phyloP scores from a whole-genome alignment of 2,113 vertebrate genomes.

The Amia ocellicauda region DNA sequence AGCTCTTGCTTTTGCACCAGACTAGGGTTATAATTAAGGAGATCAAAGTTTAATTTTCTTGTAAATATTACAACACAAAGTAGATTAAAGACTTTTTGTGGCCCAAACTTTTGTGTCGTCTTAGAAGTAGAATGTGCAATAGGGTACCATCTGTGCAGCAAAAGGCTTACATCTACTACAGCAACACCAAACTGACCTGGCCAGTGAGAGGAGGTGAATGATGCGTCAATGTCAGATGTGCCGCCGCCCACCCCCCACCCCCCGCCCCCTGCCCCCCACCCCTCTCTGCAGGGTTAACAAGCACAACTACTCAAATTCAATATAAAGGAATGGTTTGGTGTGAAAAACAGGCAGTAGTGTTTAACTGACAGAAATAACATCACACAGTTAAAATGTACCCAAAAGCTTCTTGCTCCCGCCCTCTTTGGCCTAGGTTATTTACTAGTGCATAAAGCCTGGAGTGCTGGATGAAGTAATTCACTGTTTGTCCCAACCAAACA shows the following conservation, averaged over 20 bases:
- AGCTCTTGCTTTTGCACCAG: neutral
- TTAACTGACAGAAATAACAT: constrained; percentile 14
- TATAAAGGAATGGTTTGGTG: neutral
- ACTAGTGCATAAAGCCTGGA: neutral
- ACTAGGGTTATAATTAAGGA: neutral
- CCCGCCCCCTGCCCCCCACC: no score
- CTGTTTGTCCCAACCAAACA: constrained; percentile 17
- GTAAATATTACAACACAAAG: no score
- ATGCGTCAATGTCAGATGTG: no score
- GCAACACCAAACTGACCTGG: no score
- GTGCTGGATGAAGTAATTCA: constrained; percentile 2
- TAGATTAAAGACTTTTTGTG: no score
- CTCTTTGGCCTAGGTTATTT: constrained; percentile 9
- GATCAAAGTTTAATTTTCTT: neutral
- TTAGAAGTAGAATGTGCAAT: no score
- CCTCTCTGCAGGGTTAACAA: neutral
- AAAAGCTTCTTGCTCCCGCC: neutral
- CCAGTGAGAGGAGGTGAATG: neutral
- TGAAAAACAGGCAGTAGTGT: constrained; percentile 2
- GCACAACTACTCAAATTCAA: neutral
- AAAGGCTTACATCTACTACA: no score
- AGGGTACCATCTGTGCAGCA: no score
- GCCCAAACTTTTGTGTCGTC: no score
- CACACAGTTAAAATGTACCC: neutral
- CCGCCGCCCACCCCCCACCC: no score